Conservation (phyloP, 2,797 vertebrate genomes). For the Neosalanx taihuensis region DNA sequence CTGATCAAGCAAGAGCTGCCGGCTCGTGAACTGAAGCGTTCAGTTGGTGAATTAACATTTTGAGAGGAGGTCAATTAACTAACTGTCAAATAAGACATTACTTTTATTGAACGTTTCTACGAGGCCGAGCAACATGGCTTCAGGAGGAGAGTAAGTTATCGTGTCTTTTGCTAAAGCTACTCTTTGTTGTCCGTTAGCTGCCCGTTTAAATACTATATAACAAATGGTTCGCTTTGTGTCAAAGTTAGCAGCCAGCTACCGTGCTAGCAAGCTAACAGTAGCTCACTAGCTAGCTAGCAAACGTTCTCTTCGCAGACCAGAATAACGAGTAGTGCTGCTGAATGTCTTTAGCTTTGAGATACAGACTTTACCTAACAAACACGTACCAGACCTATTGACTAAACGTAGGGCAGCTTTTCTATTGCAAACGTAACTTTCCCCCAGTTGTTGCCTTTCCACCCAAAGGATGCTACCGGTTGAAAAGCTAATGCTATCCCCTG, state of each 20-base stretch:
- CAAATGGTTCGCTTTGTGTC: conserved; percentile 8
- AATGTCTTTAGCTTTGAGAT: neutral
- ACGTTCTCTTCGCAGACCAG: neutral
- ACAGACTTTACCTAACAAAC: neutral
- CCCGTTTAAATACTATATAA: neutral
- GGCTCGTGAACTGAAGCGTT: neutral
- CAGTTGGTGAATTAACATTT: neutral
- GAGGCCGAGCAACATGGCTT: conserved; percentile 15
- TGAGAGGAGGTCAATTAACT: conserved; percentile 2
- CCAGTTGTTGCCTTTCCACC: neutral
- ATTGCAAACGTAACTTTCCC: neutral
- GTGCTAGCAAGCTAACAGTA: neutral
- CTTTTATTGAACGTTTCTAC: neutral
- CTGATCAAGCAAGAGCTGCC: neutral
- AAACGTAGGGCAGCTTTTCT: neutral
- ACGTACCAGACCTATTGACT: neutral
- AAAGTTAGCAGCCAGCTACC: conserved; percentile 5
- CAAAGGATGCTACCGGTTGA: neutral
- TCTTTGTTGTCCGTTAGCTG: neutral
- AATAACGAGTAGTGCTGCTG: neutral
- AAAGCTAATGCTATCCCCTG: neutral
- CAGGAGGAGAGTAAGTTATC: conserved; percentile 21
- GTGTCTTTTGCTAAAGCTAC: neutral
- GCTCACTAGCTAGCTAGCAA: neutral
- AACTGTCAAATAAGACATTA: neutral